Conservation (phyloP, 1,140 invertebrate genomes). For the Propsilocerus akamusi region DNA sequence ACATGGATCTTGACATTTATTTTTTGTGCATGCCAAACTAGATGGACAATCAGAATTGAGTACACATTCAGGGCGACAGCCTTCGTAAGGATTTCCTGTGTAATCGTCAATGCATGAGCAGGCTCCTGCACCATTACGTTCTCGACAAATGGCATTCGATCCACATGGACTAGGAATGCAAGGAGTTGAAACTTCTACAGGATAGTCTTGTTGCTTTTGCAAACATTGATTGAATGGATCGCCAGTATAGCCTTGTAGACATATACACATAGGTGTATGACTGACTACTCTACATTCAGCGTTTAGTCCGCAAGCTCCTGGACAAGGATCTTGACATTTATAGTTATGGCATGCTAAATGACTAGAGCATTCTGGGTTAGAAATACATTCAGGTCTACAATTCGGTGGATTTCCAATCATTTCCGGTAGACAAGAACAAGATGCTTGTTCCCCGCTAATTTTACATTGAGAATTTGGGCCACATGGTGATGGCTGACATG, state of each 20-base stretch:
- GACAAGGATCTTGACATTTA: slow-evolving; percentile 35
- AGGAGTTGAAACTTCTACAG: slow-evolving; percentile 30
- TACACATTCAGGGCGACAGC: slow-evolving; percentile 51
- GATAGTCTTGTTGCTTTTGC: slow-evolving; percentile 18
- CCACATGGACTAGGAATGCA: slow-evolving; percentile 62
- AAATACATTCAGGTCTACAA: slow-evolving; percentile 37
- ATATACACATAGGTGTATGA: slow-evolving; percentile 42
- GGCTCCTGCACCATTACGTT: slow-evolving; percentile 53
- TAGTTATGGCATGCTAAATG: slow-evolving; percentile 32
- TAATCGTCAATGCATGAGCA: slow-evolving; percentile 53
- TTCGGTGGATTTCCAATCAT: slow-evolving; percentile 36
- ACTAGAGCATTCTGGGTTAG: slow-evolving; percentile 32
- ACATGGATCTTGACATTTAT: slow-evolving; percentile 53
- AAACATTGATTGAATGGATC: slow-evolving; percentile 40
- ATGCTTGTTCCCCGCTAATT: slow-evolving; percentile 36
- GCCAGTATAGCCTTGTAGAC: slow-evolving; percentile 41
- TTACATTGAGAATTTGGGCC: slow-evolving; percentile 42
- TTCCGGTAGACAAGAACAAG: slow-evolving; percentile 44
- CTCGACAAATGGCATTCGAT: slow-evolving; percentile 56
- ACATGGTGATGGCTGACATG: slow-evolving; percentile 36
- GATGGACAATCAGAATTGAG: slow-evolving; percentile 48
- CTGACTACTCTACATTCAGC: slow-evolving; percentile 43
- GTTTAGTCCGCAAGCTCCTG: slow-evolving; percentile 37
- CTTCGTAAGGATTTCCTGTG: slow-evolving; percentile 52
- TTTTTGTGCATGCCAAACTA: slow-evolving; percentile 43